Evolutionary conservation across 2,797 vertebrate species (phyloP), one percentile per base, ranked within the genome.

Genomic region (Phoeniculus purpureus): DNA sequence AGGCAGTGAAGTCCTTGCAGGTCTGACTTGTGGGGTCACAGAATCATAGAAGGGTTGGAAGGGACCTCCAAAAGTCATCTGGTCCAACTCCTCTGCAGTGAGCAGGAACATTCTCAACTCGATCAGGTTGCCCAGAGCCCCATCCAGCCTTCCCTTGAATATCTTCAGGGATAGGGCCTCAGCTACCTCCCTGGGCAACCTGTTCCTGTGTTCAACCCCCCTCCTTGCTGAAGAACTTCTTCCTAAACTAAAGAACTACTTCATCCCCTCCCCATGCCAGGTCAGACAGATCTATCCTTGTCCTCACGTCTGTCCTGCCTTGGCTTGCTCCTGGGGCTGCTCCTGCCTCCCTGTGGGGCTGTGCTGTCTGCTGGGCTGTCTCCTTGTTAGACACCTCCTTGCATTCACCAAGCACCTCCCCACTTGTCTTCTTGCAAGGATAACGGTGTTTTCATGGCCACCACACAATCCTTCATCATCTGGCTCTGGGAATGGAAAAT

Each of bases 281-380:
- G 27, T 27, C 25, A 19, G 45, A 26, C 6, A 4, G 21, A 68
- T 67, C 17, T n/a, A 6, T 74, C 67, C 40, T 72, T 45, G 2
- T 79, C 62, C 51, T 59, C 27, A 40, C 45, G 26, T 40, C 55
- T 1, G 0, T 37, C 50, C 56, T 61, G 50, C 62, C 23, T 32
- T 18, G 19, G 27, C 15, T 56, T 19, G 74, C 67, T 54, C 64
- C 37, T 5, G 14, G 54, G 9, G 27, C 52, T 52, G 52, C 19
- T 27, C n/a, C 27, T 67, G 50, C 22, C 31, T 61, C 0, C 0
- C 16, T 4, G 0, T 9, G 21, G 25, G 25, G 66, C 43, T 45
- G 22, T 21, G 58, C 51, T 20, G 4, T n/a, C 48, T 60, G 54
- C 25, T 2, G 15, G 73, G 60, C 31, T 64, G 77, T 47, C 50